phyloP scores from a whole-genome alignment of 2,797 vertebrate genomes.

The Argentina silus region DNA sequence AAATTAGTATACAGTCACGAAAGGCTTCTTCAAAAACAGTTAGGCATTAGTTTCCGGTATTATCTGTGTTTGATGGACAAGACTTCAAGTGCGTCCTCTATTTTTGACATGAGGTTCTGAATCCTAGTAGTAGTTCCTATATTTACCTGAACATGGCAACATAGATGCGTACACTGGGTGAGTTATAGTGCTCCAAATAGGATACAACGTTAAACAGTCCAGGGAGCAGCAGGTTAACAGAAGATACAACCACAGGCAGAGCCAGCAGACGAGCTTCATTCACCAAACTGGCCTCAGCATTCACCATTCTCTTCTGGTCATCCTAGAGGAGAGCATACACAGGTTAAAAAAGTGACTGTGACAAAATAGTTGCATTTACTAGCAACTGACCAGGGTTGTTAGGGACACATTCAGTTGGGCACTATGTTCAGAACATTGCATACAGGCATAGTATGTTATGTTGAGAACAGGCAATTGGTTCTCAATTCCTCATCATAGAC shows the following conservation, averaged over 20 bases:
- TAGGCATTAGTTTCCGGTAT: not conserved
- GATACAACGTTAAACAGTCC: slow-evolving; percentile 80
- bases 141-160: slow-evolving; percentile 84
- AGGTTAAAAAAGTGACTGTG: not conserved
- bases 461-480: not conserved
- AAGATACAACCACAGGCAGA: slow-evolving; percentile 78
- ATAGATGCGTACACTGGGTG: slow-evolving; percentile 73
- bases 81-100: not conserved
- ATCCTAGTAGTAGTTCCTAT: not conserved
- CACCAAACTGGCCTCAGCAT: rapidly evolving
- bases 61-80: not conserved
- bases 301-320: not conserved
- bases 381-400: not conserved
- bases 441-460: not conserved
- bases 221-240: slow-evolving; percentile 80
- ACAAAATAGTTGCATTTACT: not conserved
- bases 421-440: not conserved
- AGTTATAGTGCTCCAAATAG: slow-evolving; percentile 74
- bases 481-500: not conserved
- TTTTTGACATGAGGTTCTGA: not conserved
- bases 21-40: not conserved
- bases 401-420: not conserved
- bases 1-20: too few relatives aligned
- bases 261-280: slow-evolving; percentile 65
- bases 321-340: not conserved